phyloP scores from a whole-genome alignment of 2,113 vertebrate species.

The Tetrao urogallus region DNA sequence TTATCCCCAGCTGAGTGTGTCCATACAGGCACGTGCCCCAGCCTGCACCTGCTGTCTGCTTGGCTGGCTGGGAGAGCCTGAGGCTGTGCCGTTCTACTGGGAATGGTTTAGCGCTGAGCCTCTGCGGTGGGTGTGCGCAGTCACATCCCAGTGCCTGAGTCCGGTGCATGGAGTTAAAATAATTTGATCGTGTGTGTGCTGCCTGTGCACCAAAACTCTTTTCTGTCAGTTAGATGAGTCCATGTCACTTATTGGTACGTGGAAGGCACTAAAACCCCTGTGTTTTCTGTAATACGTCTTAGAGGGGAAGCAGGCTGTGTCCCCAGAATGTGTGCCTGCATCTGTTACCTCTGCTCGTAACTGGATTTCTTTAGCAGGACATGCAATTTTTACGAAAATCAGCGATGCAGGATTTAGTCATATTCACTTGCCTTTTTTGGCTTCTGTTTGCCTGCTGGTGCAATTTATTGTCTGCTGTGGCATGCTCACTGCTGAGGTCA shows the following conservation, averaged over 20 bases:
- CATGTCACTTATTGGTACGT: accelerated
- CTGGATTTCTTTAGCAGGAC: background rate
- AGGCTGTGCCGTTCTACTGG: accelerated
- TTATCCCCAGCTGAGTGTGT: background rate
- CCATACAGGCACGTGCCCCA: background rate
- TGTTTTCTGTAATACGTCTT: accelerated
- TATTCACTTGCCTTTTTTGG: conserved; percentile 65
- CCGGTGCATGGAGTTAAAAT: background rate
- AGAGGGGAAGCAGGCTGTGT: background rate
- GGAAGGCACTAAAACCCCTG: accelerated
- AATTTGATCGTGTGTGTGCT: accelerated
- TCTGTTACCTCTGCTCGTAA: background rate
- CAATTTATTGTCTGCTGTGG: conserved; percentile 70
- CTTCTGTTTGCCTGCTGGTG: conserved; percentile 54
- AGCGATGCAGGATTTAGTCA: background rate
- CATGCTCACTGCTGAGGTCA: conserved; percentile 65
- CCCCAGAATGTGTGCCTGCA: background rate
- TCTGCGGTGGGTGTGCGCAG: background rate
- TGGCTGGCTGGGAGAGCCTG: background rate
- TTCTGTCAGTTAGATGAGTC: background rate
- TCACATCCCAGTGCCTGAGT: background rate
- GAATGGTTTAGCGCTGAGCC: background rate
- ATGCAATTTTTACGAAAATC: accelerated
- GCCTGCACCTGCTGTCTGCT: background rate
- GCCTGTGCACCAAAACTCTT: accelerated